These are phyloP conservation scores for Lycodopsis pacificus DNA, from an alignment of 2,797 vertebrate species.

Conservation along the genomic window DNA sequence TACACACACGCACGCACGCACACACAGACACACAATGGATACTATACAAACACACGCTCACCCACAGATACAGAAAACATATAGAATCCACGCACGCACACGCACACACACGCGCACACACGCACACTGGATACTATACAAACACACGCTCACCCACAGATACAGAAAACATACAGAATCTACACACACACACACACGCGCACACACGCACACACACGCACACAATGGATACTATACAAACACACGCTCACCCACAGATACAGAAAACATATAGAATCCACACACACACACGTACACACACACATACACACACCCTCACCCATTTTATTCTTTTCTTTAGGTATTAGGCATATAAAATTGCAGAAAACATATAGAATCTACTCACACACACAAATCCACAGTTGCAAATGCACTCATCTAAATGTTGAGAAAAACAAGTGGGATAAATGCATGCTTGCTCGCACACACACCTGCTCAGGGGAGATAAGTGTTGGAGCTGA, in stretches of 20 bases:
- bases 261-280: too few relatives aligned
- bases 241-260: background rate
- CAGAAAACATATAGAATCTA: too few relatives aligned
- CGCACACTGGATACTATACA: background rate
- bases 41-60: background rate
- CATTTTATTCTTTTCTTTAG: too few relatives aligned
- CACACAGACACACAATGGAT: background rate
- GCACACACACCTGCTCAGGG: slow-evolving; percentile 58
- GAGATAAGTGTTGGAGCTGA: slow-evolving; percentile 70
- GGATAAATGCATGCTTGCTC: slow-evolving; percentile 38
- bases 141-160: background rate
- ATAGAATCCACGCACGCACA: background rate
- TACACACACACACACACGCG: background rate
- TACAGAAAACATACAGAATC: background rate
- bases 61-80: too few relatives aligned
- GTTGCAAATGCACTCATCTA: slow-evolving; percentile 16
- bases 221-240: too few relatives aligned
- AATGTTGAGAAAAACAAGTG: slow-evolving; percentile 43
- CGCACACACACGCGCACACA: background rate
- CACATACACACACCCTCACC: background rate
- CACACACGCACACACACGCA: background rate
- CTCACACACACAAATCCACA: background rate
- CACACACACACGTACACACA: background rate
- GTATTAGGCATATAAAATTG: too few relatives aligned
- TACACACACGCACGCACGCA: background rate